phyloP scores from a whole-genome alignment of 2,888 invertebrate species.

The Bombylius major region DNA sequence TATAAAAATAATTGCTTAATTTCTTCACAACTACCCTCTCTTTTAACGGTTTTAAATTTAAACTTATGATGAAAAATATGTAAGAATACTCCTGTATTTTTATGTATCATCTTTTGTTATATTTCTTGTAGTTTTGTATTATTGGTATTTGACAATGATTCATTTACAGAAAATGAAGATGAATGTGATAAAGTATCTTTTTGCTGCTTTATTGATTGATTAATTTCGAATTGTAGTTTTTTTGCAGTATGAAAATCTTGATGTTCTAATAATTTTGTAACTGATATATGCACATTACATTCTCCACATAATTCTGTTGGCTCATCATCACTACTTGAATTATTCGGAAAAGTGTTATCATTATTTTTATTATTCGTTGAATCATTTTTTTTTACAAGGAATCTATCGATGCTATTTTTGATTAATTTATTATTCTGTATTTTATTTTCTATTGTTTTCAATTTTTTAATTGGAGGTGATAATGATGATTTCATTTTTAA shows the following conservation, averaged over 20 bases:
- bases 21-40: too few relatives aligned
- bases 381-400: not conserved
- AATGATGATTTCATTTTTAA: constrained; percentile 15
- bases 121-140: not conserved
- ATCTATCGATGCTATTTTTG: constrained; percentile 1
- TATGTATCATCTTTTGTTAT: not conserved
- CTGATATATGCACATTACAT: constrained; percentile 50
- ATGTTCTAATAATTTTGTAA: constrained; percentile 57
- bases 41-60: too few relatives aligned
- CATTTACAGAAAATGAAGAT: not conserved
- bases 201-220: not conserved
- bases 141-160: not conserved
- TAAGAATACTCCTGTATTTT: not conserved
- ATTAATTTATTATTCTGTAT: constrained; percentile 1
- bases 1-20: too few relatives aligned
- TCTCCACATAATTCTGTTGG: constrained; percentile 46
- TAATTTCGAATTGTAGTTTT: constrained; percentile 42
- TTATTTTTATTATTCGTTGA: too few relatives aligned
- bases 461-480: constrained; percentile 15
- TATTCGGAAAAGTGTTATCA: too few relatives aligned
- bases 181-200: not conserved
- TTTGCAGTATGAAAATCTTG: constrained; percentile 76
- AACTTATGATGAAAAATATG: not conserved
- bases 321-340: constrained; percentile 18
- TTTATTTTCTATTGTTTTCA: constrained; percentile 25